phyloP scores from a whole-genome alignment of 1,140 invertebrate genomes.

The Brachystomella parvula region DNA sequence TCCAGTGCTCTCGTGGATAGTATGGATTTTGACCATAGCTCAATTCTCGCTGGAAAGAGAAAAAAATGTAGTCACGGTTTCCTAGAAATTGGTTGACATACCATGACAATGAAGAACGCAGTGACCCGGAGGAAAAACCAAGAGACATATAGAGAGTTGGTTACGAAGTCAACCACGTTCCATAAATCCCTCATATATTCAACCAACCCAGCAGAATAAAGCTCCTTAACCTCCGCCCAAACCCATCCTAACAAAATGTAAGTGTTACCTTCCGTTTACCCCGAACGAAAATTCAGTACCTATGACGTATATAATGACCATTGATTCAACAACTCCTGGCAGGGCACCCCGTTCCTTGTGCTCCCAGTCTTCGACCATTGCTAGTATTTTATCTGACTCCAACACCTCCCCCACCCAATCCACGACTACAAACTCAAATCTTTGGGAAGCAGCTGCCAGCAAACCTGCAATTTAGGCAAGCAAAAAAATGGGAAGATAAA shows the following conservation, averaged over 20 bases:
- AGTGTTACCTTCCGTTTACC: no score
- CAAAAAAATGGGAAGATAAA: no score
- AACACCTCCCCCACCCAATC: slow-evolving; percentile 52
- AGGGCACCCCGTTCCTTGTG: slow-evolving; percentile 68
- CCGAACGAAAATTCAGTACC: neutral
- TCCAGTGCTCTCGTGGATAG: slow-evolving; percentile 55
- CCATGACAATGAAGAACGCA: slow-evolving; percentile 73
- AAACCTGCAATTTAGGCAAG: slow-evolving; percentile 57
- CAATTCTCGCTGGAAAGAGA: slow-evolving; percentile 58
- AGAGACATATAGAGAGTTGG: slow-evolving; percentile 93
- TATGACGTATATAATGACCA: neutral
- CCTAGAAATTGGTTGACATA: neutral
- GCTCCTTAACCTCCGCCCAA: slow-evolving; percentile 96
- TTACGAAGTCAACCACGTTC: slow-evolving; percentile 98
- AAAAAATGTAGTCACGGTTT: neutral
- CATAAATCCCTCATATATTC: slow-evolving; percentile 97
- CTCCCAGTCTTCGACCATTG: slow-evolving; percentile 62
- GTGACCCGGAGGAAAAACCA: slow-evolving; percentile 88
- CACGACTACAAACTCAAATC: slow-evolving; percentile 65
- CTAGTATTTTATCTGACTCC: slow-evolving; percentile 61
- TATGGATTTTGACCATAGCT: slow-evolving; percentile 39
- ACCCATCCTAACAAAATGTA: slow-evolving; percentile 63
- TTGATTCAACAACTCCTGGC: slow-evolving; percentile 50
- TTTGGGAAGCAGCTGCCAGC: slow-evolving; percentile 70
- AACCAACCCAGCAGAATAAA: slow-evolving; percentile 92